These are phyloP conservation scores for Okamejei kenojei DNA, from an alignment of 2,797 vertebrate genomes.

Conservation along the genomic window DNA sequence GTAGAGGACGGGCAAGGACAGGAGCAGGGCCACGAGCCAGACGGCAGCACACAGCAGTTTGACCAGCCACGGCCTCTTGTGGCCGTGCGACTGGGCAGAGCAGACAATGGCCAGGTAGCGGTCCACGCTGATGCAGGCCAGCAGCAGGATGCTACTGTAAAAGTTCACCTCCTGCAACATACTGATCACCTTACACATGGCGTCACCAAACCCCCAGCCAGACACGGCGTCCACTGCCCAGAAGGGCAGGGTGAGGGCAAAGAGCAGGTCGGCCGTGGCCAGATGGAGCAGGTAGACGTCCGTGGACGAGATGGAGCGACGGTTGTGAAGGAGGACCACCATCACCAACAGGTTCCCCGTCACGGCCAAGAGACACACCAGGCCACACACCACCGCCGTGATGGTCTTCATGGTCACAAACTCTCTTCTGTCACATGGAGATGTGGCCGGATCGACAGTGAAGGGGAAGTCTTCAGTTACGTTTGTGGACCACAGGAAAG, in stretches of 20 bases:
- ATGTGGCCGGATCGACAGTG: too few relatives aligned
- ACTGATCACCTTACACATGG: slow-evolving; percentile 71
- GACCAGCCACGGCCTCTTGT: slow-evolving; percentile 48
- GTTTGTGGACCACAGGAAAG: too few relatives aligned
- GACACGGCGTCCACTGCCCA: slow-evolving; percentile 44
- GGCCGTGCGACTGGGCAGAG: slow-evolving; percentile 53
- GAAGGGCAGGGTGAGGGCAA: slow-evolving; percentile 48
- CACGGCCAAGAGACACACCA: slow-evolving; percentile 2
- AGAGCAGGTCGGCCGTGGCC: slow-evolving; percentile 48
- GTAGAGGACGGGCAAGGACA: slow-evolving; percentile 49
- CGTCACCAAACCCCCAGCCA: slow-evolving; percentile 55
- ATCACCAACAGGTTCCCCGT: not conserved
- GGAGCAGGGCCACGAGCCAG: slow-evolving; percentile 49
- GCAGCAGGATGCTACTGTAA: slow-evolving; percentile 72
- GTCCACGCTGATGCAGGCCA: slow-evolving; percentile 76
- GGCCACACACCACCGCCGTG: not conserved
- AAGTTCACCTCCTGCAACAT: slow-evolving; percentile 71
- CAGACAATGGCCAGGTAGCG: slow-evolving; percentile 71
- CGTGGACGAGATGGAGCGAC: not conserved
- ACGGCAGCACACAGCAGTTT: slow-evolving; percentile 48
- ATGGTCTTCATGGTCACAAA: too few relatives aligned
- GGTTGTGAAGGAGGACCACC: not conserved
- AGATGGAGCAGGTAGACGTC: slow-evolving; percentile 10
- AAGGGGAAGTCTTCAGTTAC: too few relatives aligned
- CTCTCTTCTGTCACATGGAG: too few relatives aligned